These are phyloP conservation scores for Apostichopus parvimensis DNA, from an alignment of 35 echinoderm and acorn worm genomes.

Conservation along the genomic window DNA sequence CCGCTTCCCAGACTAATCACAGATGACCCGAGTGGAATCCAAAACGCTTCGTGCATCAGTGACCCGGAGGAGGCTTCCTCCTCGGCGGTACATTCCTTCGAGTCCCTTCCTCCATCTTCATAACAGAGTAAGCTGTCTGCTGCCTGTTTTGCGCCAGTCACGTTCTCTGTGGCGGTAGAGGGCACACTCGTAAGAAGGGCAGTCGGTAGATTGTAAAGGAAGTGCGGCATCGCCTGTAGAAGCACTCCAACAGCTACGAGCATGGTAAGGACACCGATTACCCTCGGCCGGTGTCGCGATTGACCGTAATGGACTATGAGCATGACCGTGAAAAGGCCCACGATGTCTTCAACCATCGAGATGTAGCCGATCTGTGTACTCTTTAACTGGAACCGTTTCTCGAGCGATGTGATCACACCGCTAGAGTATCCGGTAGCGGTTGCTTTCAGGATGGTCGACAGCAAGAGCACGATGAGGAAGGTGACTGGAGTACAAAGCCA, in stretches of 20 bases:
- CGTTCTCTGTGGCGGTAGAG: background rate
- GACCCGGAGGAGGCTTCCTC: conserved; percentile 59
- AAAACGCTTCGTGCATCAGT: conserved; percentile 61
- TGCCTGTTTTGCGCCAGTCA: background rate
- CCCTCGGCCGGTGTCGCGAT: conserved; percentile 46
- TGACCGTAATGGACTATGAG: conserved; percentile 46
- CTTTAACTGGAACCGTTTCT: conserved; percentile 66
- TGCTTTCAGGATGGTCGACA: conserved; percentile 25
- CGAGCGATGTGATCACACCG: conserved; percentile 54
- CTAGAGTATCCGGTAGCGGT: conserved; percentile 49
- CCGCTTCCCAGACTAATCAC: conserved; percentile 59
- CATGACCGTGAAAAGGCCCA: conserved; percentile 42
- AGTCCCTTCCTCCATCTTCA: background rate
- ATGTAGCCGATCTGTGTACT: conserved; percentile 50
- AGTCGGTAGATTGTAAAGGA: conserved; percentile 65
- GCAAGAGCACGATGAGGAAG: background rate
- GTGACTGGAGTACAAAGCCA: background rate
- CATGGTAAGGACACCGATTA: background rate
- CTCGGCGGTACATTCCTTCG: conserved; percentile 41
- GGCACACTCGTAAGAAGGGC: conserved; percentile 36
- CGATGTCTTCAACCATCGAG: conserved; percentile 51
- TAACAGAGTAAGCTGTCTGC: background rate
- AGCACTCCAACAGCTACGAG: conserved; percentile 61
- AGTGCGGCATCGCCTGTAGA: conserved; percentile 71
- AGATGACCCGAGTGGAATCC: conserved; percentile 62